A percentile compares a stretch with the other conserved stretches of the same genome.
Evolutionary conservation across 37 sponge, comb jelly and placozoan genomes (phyloP).

Genomic region (Beroe forskalii): DNA sequence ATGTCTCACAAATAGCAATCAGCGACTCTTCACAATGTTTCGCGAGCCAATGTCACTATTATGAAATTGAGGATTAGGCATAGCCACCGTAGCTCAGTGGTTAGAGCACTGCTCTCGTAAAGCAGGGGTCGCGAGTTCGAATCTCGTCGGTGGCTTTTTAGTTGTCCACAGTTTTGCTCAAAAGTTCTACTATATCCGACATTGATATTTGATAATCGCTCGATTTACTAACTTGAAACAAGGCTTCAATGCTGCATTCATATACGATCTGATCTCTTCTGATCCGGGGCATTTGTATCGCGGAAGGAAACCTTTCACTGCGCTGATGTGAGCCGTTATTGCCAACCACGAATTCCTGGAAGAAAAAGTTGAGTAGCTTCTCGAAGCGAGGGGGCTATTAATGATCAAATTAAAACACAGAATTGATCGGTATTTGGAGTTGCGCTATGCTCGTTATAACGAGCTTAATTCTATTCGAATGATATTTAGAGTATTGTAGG

Average conservation of each 20-base stretch:
- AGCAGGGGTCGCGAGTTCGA: slow-evolving; percentile 67
- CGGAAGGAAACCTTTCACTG: slow-evolving; percentile 19
- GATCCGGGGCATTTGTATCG: slow-evolving; percentile 41
- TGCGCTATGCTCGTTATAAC: too few species aligned
- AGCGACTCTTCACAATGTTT: too few species aligned
- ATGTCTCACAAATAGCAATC: too few species aligned
- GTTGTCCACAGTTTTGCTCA: not conserved
- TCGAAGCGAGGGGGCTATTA: too few species aligned
- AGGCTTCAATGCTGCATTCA: slow-evolving; percentile 36
- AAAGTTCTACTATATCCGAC: not conserved
- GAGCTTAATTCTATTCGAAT: too few species aligned
- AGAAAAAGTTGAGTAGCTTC: not conserved
- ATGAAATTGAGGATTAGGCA: not conserved
- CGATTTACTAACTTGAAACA: slow-evolving; percentile 60
- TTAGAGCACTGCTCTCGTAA: slow-evolving; percentile 67
- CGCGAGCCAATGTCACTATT: too few species aligned
- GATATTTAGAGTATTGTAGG: too few species aligned
- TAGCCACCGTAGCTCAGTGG: slow-evolving; percentile 66
- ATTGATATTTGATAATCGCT: not conserved
- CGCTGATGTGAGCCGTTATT: slow-evolving; percentile 47
- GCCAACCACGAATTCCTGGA: slow-evolving; percentile 43
- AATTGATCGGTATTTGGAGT: too few species aligned
- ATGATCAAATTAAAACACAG: too few species aligned
- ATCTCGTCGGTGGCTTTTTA: slow-evolving; percentile 62
- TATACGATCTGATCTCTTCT: slow-evolving; percentile 3